Evolutionary conservation across 2,888 invertebrate species (phyloP).

Genomic region (Mechanitis messenoides): DNA sequence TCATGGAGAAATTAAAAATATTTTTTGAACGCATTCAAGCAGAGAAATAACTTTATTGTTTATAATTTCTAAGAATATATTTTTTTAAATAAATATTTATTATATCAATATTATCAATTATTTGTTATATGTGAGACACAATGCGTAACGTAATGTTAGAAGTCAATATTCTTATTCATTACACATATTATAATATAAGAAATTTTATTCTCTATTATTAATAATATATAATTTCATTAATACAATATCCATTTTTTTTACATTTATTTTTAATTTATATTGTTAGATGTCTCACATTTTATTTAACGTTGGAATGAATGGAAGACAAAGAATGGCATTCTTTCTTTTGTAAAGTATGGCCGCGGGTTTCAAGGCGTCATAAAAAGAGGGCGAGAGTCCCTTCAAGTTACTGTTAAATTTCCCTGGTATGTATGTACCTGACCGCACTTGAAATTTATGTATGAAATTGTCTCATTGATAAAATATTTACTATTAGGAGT

Average conservation of each 20-base stretch:
- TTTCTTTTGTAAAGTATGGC: constrained; percentile 34
- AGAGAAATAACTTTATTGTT: too few species aligned
- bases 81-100: too few species aligned
- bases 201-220: too few species aligned
- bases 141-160: too few species aligned
- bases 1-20: constrained; percentile 10
- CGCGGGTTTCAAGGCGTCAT: constrained; percentile 29
- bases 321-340: constrained; percentile 35
- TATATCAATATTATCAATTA: too few species aligned
- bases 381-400: constrained; percentile 30
- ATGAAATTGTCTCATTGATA: not conserved
- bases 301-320: constrained; percentile 34
- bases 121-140: too few species aligned
- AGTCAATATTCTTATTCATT: too few species aligned
- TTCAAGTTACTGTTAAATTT: constrained; percentile 26
- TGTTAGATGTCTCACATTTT: constrained; percentile 31
- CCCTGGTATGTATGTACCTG: constrained; percentile 23
- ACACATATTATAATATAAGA: too few species aligned
- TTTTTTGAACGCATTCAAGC: constrained; percentile 4
- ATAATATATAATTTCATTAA: too few species aligned
- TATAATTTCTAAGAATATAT: too few species aligned
- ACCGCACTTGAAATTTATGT: constrained; percentile 15
- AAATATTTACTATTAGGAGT: too few species aligned
- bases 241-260: too few species aligned
- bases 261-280: constrained; percentile 23